These are phyloP conservation scores for Hermodice carunculata DNA, from an alignment of 2,888 invertebrate species.

Conservation along the genomic window DNA sequence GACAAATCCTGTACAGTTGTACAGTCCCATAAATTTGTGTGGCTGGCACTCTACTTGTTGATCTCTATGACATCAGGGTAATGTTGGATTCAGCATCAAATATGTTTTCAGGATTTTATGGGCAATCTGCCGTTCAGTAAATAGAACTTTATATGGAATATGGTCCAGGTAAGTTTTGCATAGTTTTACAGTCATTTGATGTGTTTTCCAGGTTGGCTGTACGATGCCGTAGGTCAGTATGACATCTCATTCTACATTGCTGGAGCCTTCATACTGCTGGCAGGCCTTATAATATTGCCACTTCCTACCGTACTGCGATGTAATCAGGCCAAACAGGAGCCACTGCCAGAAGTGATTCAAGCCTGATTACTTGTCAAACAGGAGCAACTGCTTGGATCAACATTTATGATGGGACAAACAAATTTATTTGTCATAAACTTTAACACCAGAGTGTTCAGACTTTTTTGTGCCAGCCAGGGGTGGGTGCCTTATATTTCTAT, in stretches of 20 bases:
- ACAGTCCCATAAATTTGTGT: background rate
- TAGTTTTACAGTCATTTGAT: background rate
- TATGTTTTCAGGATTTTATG: background rate
- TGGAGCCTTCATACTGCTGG: slow-evolving; percentile 31
- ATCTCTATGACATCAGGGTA: background rate
- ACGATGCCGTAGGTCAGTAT: slow-evolving; percentile 29
- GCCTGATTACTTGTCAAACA: no score
- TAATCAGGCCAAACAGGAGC: no score
- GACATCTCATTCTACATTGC: slow-evolving; percentile 34
- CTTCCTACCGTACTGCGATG: slow-evolving; percentile 16
- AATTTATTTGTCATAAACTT: no score
- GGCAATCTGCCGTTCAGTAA: background rate
- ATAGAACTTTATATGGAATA: background rate
- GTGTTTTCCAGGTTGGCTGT: slow-evolving; percentile 31
- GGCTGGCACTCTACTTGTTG: background rate
- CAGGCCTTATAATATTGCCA: slow-evolving; percentile 29
- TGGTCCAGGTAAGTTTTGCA: background rate
- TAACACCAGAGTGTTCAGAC: no score
- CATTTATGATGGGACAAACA: no score
- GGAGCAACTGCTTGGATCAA: no score
- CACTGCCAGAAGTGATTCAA: no score
- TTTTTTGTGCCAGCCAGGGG: no score
- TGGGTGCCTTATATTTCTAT: no score
- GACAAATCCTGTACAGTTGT: no score
- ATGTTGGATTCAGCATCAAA: background rate